Evolutionary conservation across 2,797 vertebrate genomes (phyloP).

Genomic region (Okamejei kenojei): DNA sequence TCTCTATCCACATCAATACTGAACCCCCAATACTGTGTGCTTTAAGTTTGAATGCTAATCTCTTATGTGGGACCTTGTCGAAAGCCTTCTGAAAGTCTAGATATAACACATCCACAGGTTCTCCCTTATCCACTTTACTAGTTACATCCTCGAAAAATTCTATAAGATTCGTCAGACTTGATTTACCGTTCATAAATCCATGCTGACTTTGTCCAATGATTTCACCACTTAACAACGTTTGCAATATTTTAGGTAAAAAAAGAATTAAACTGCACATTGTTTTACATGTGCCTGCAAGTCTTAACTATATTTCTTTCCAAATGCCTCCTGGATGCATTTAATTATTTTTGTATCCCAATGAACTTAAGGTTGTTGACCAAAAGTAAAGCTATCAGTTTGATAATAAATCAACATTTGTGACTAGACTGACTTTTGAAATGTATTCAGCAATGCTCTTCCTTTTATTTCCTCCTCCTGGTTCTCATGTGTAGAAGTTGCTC

Average conservation of each 20-base stretch:
- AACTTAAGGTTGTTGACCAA: background rate
- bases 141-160: no score
- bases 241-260: background rate
- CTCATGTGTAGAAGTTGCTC: background rate
- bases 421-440: background rate
- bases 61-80: no score
- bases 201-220: no score
- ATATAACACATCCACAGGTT: no score
- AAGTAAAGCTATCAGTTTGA: background rate
- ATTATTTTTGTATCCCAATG: background rate
- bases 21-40: no score
- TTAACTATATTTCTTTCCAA: background rate
- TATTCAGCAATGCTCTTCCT: background rate
- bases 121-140: no score
- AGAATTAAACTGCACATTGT: background rate
- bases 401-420: background rate
- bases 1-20: no score
- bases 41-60: no score
- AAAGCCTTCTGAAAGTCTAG: no score
- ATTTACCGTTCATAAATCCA: no score
- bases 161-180: no score
- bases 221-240: no score
- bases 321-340: background rate
- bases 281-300: background rate
- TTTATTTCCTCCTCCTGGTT: background rate